phyloP scores from a whole-genome alignment of 2,888 invertebrate species.

The Gandaritis pyraliata region DNA sequence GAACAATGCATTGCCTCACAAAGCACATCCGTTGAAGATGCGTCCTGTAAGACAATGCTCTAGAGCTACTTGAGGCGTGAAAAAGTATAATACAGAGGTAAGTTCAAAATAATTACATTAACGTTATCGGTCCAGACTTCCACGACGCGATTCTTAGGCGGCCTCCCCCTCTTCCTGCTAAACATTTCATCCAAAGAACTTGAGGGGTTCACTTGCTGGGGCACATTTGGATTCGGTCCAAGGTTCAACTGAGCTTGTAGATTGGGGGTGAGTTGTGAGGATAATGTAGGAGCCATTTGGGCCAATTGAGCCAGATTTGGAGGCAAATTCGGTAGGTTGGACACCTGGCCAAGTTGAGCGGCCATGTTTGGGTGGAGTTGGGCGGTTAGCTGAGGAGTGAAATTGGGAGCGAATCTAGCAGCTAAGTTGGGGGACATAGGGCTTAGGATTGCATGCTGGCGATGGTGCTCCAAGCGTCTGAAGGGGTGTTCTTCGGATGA shows the following conservation, averaged over 20 bases:
- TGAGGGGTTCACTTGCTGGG: slow-evolving; percentile 79
- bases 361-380: slow-evolving; percentile 81
- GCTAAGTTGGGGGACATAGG: slow-evolving; percentile 85
- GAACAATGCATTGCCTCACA: no score
- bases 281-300: slow-evolving; percentile 76
- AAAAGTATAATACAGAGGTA: no score
- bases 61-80: no score
- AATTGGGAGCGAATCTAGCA: slow-evolving; percentile 83
- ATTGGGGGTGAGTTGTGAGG: slow-evolving; percentile 73
- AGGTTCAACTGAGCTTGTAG: slow-evolving; percentile 75
- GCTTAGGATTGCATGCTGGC: slow-evolving; percentile 91
- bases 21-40: no score
- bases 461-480: slow-evolving; percentile 92
- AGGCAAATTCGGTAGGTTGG: slow-evolving; percentile 66
- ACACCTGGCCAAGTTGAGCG: slow-evolving; percentile 77
- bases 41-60: no score
- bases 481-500: slow-evolving; percentile 91
- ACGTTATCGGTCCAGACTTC: slow-evolving; percentile 95
- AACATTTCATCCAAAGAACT: slow-evolving; percentile 96
- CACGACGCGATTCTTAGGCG: slow-evolving; percentile 97
- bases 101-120: slow-evolving; percentile 62
- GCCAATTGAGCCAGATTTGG: slow-evolving; percentile 78
- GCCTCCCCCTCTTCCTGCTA: slow-evolving; percentile 95
- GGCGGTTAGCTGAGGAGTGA: slow-evolving; percentile 77
- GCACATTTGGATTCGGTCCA: slow-evolving; percentile 68